Evolutionary conservation across 2,888 invertebrate species (phyloP).

Genomic region (Callinectes sapidus): DNA sequence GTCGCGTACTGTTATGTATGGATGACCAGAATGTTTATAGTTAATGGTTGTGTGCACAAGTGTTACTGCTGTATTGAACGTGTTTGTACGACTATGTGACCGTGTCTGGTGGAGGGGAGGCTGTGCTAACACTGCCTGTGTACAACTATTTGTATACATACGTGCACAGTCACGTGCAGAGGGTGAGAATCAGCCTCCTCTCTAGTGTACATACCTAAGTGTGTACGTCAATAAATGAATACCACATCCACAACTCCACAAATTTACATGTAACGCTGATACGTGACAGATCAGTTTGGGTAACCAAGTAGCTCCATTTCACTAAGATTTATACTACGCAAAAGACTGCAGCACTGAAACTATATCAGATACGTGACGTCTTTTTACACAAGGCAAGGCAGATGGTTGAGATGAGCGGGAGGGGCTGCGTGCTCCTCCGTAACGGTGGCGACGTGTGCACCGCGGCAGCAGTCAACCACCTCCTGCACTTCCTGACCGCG

Average conservation of each 20-base stretch:
- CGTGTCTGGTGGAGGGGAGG: neutral
- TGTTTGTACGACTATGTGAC: neutral
- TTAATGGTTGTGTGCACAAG: neutral
- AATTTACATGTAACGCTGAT: neutral
- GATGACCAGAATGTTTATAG: neutral
- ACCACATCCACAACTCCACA: neutral
- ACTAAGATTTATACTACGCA: constrained; percentile 10
- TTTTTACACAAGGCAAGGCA: neutral
- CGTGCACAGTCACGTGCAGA: neutral
- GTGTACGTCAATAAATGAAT: neutral
- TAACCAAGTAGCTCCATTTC: neutral
- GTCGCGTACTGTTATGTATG: neutral
- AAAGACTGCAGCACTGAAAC: neutral
- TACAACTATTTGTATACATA: neutral
- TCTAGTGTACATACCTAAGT: neutral
- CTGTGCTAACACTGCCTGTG: neutral
- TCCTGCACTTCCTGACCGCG: constrained; percentile 26
- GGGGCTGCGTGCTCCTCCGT: neutral
- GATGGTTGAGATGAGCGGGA: neutral
- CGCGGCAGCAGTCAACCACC: constrained; percentile 13
- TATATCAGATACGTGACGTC: neutral
- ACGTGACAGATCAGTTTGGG: neutral
- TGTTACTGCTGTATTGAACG: neutral
- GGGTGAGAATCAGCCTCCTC: neutral
- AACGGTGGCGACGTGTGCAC: constrained; percentile 21